Conservation (phyloP, 1,140 invertebrate genomes). For the Araneus ventricosus region DNA sequence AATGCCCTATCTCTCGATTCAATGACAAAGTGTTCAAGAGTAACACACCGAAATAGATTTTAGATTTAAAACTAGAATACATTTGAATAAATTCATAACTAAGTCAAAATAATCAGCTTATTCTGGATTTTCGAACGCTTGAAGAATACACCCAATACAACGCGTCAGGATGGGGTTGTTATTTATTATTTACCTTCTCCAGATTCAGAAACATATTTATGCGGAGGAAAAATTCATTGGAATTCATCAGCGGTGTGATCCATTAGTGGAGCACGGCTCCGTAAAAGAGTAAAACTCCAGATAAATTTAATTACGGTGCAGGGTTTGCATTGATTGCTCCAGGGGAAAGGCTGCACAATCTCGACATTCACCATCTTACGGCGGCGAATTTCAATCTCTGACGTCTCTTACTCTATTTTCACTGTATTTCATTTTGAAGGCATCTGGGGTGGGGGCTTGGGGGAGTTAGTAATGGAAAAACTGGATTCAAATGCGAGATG, state of each 20-base stretch:
- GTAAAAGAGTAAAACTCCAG: constrained; percentile 48
- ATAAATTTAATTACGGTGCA: constrained; percentile 46
- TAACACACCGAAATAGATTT: constrained; percentile 7
- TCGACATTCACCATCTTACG: constrained; percentile 3
- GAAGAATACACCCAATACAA: constrained; percentile 14
- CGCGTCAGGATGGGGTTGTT: background rate
- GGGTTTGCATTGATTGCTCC: constrained; percentile 27
- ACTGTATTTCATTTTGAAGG: constrained; percentile 34
- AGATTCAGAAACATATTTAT: constrained; percentile 45
- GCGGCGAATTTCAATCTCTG: constrained; percentile 13
- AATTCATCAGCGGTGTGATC: constrained; percentile 56
- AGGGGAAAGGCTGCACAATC: background rate
- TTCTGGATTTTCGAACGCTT: constrained; percentile 42
- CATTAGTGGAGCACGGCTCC: constrained; percentile 8
- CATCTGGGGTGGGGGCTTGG: background rate
- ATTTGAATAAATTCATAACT: constrained; percentile 64
- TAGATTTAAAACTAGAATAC: constrained; percentile 42
- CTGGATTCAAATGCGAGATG: constrained; percentile 33
- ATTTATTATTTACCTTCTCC: constrained; percentile 49
- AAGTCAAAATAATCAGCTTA: constrained; percentile 62
- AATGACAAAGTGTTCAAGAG: background rate
- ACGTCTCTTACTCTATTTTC: constrained; percentile 29
- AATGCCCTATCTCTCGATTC: background rate
- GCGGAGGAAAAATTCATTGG: constrained; percentile 51
- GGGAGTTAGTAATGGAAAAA: constrained; percentile 29